Evolutionary conservation across 2,113 vertebrate genomes (phyloP), one percentile per base, ranked within the genome.

Genomic region (Cynopterus brachyotis): DNA sequence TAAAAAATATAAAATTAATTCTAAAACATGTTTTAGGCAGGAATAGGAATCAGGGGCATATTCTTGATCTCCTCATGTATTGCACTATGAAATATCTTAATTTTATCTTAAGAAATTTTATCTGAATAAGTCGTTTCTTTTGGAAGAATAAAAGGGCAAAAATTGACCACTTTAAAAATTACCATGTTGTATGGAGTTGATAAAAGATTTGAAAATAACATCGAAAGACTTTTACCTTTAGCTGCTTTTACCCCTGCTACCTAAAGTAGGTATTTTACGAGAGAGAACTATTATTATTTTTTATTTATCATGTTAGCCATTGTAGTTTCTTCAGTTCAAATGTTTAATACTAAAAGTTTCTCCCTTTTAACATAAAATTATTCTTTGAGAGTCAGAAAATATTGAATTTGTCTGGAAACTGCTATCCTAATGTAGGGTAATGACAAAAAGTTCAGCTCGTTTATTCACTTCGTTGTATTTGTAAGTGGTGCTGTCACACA

Each of bases 361-460:
- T 90, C 50, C n/a, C 83, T 93, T 96, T 93, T 30, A 93, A 87
- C 55, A 76, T 93, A 84, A 96, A 94, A 78, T 89, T 94, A 19
- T 95, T 93, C 85, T 96, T 91, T 72, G 55, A 62, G 82, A 93
- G 40, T 91, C 40, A 73, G 53, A 91, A 91, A 86, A 93, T 66
- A 95, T 73, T 55, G 55, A 86, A 70, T 96, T 93, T 96, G 47
- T 76, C 76, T 94, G 73, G 78, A 93, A 94, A 91, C 60, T 91
- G 60, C 89, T 93, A 19, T 91, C 22, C 78, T 57, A 67, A 62
- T 66, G 89, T 94, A 66, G 64, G 62, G 22, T 89, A 76, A 89
- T 89, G 92, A 87, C 40, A 85, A 42, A 79, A 95, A 80, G 55
- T 91, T 91, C 40, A 89, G 78, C 89, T 88, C 67, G 40, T 91